Base-by-base conservation (phyloP, 30 jellyfish, hydroid and myxozoan genomes). In the Chironex yamaguchii region DNA sequence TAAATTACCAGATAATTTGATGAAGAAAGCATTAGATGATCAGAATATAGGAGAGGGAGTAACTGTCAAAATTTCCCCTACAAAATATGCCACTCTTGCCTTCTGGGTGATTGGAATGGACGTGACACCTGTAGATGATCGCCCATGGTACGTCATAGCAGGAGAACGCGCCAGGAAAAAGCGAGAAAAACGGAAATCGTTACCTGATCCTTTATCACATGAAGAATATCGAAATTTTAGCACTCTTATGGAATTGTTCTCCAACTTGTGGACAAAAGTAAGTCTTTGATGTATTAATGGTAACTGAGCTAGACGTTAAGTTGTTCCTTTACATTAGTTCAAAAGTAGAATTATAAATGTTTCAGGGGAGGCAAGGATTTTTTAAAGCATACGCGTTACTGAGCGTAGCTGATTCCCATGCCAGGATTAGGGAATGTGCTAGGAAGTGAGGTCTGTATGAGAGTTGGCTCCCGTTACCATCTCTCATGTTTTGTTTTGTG, bases 31-130 rank as follows among this genome's bases (percentile, higher is more conserved):
- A 29, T 35, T 87, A 17, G 88, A 48, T 0, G 96, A 87, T 35
- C 34, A 76, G 21, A 87, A 87, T 68, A 91, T 77, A 33, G 91
- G 86, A 2, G 96, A 87, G 54, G 52, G 73, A 50, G 66, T 87
- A 27, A 76, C 52, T 20, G 85, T 87, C 29, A 58, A 42, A 36
- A 86, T 87, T 29, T 76, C 91, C 24, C 91, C 91, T 12, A 76
- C 54, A 34, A 50, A 78, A 29, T 87, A 87, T 58, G 96, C 31
- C 26, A 70, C 78, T 14, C 62, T 87, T 49, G 36, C 49, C 27
- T 87, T 87, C 83, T 87, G 96, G 96, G 92, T 87, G 1, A 48
- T 87, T 49, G 96, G 96, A 4, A 87, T 87, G 96, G 96, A 87
- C 62, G 88, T 87, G 22, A 85, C 58, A 1, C 96, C 96, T 34